Evolutionary conservation across 2,888 invertebrate species (phyloP).

Genomic region (Salticus scenicus): DNA sequence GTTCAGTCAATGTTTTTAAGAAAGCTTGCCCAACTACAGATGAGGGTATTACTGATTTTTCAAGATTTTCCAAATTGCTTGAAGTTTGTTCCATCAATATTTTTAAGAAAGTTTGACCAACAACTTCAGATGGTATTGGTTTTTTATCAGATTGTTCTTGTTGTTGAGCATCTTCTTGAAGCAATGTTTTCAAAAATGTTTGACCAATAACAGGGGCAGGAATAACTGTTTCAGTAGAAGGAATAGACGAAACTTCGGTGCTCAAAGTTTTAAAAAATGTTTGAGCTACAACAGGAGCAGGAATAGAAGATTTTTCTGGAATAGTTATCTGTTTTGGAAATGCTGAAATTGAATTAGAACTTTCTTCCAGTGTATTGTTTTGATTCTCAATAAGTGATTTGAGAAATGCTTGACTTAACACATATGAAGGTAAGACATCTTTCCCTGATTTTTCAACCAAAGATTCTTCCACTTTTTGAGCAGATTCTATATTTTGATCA

Average conservation of each 20-base stretch:
- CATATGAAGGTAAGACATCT: slow-evolving; percentile 49
- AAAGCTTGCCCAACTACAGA: slow-evolving; percentile 45
- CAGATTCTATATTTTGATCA: not conserved
- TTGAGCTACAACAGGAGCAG: slow-evolving; percentile 23
- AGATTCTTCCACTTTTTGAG: slow-evolving; percentile 1
- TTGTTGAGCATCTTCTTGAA: not conserved
- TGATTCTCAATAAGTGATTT: slow-evolving; percentile 51
- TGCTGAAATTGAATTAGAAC: not conserved
- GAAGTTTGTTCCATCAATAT: slow-evolving; percentile 24
- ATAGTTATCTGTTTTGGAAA: slow-evolving; percentile 20
- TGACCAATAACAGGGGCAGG: slow-evolving; percentile 50
- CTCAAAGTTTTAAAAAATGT: slow-evolving; percentile 50
- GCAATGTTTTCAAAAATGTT: slow-evolving; percentile 53
- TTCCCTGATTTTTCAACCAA: not conserved
- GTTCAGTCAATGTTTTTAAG: slow-evolving; percentile 37
- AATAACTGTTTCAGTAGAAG: not conserved
- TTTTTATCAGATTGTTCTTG: slow-evolving; percentile 7
- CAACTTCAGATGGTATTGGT: slow-evolving; percentile 46
- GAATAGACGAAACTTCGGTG: not conserved
- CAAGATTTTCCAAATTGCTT: not conserved
- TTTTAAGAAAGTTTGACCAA: slow-evolving; percentile 60
- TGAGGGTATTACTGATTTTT: slow-evolving; percentile 13
- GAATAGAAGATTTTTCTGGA: not conserved
- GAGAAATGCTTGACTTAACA: slow-evolving; percentile 54
- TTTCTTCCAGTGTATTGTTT: slow-evolving; percentile 23